Conservation (phyloP, 2,888 invertebrate genomes). For the Dicyrtoma fusca region DNA sequence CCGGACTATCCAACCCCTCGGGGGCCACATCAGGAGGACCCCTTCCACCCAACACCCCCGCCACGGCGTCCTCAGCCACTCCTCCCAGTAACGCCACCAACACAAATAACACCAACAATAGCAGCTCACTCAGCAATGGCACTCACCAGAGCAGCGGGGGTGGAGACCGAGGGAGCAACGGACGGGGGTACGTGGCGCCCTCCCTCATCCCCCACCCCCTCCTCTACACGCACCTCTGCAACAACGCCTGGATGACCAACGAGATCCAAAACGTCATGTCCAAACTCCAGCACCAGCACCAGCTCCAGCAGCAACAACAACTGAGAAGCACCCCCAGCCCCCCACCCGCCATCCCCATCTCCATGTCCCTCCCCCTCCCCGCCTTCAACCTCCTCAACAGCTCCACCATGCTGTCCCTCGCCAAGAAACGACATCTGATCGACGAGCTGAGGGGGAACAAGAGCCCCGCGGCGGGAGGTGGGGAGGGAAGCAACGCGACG, state of each 20-base stretch:
- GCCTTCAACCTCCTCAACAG: not conserved
- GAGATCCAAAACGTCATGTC: conserved; percentile 56
- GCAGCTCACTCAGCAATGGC: not conserved
- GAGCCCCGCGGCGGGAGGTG: conserved; percentile 40
- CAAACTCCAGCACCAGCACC: conserved; percentile 53
- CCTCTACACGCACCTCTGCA: conserved; percentile 55
- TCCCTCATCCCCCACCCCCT: conserved; percentile 53
- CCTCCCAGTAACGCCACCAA: not conserved
- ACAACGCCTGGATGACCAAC: conserved; percentile 56
- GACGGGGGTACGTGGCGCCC: conserved; percentile 33
- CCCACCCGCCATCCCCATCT: conserved; percentile 11
- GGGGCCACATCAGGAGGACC: too few species aligned
- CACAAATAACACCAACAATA: not conserved
- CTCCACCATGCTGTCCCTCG: conserved; percentile 1
- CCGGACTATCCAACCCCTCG: not conserved
- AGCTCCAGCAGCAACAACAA: conserved; percentile 31
- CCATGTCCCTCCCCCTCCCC: not conserved
- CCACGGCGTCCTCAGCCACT: not conserved
- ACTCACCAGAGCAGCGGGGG: not conserved
- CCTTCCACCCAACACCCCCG: too few species aligned
- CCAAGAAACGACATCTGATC: conserved; percentile 50
- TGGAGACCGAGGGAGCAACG: not conserved
- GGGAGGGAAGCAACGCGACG: too few species aligned
- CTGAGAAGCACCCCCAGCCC: conserved; percentile 18
- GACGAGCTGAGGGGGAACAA: conserved; percentile 49